Base-by-base conservation (phyloP, 92 coral and sea anemone species). In the Plumapathes pennacea region DNA sequence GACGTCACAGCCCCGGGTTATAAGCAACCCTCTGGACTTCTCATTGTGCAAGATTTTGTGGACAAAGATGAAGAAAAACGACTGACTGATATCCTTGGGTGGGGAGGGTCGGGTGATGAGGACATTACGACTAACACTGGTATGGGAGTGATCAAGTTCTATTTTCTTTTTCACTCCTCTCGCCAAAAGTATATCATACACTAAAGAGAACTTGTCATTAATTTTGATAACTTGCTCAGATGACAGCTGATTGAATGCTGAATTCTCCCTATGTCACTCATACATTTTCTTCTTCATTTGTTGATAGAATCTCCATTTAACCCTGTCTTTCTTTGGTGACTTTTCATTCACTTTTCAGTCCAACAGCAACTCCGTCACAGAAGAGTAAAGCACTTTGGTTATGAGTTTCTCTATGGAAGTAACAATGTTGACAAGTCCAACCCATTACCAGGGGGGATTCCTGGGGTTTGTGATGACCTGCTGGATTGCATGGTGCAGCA, bases 381-480 rank as follows among this genome's bases (percentile, higher is more conserved):
- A 62, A 80, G 85, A 62, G 97, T 89, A 50, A 84, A 84, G 26
- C 99, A 94, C 60, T 94, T 74, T 88, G 98, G 97, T 23, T 94
- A 84, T 57, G 99, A 94, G 32, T 94, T 94, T 64, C 51, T 89
- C 14, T 94, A 94, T 66, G 91, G 91, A 25, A 76, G 85, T 10
- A 94, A 84, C 63, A 85, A 72, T 57, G 85, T 94, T 39, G 88
- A 92, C 80, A 54, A 59, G 22, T 43, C 80, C 38, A 89, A 77
- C 40, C 97, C 96, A 17, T 74, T 89, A 30, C 79, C 71, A 27
- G 84, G 72, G 25, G 96, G 94, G n/a, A 84, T 94, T 39, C 99
- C 99, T 40, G 50, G 56, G 51, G 80, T 65, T 54, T 88, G 99
- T 83, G 40, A 64, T 46, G 45, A 19, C 11, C 46, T 84, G 24